phyloP scores from a whole-genome alignment of 2,113 vertebrate species.

The Melanostigma gelatinosum region DNA sequence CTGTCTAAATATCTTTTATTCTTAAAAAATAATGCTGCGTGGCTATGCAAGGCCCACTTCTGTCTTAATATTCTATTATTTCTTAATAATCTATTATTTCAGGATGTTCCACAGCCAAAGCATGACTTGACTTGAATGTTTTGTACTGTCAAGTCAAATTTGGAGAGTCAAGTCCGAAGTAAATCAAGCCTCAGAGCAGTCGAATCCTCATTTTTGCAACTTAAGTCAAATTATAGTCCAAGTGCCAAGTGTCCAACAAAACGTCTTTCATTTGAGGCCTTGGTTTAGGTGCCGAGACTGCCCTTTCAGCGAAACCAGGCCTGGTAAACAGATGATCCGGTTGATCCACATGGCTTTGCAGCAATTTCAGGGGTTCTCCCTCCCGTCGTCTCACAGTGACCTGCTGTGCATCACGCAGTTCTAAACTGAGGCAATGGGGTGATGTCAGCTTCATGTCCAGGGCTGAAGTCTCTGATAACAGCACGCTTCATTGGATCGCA shows the following conservation, averaged over 20 bases:
- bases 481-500: slow-evolving; percentile 73
- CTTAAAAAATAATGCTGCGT: background rate
- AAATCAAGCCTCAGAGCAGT: background rate
- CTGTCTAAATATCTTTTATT: background rate
- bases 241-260: too few species aligned
- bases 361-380: slow-evolving; percentile 15
- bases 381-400: slow-evolving; percentile 17
- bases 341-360: background rate
- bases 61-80: background rate
- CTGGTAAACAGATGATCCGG: background rate
- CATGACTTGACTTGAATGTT: background rate
- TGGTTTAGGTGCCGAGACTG: background rate
- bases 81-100: background rate
- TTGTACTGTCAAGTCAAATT: background rate
- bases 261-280: background rate
- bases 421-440: slow-evolving; percentile 72
- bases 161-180: background rate
- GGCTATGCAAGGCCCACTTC: background rate
- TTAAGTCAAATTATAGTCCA: background rate
- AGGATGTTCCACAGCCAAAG: background rate
- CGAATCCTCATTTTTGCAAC: background rate
- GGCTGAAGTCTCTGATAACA: slow-evolving; percentile 66
- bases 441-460: slow-evolving; percentile 73
- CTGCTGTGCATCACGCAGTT: slow-evolving; percentile 30
- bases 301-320: background rate